These are phyloP conservation scores for Pogonocherus hispidulus DNA, from an alignment of 2,888 invertebrate genomes.

Conservation along the genomic window DNA sequence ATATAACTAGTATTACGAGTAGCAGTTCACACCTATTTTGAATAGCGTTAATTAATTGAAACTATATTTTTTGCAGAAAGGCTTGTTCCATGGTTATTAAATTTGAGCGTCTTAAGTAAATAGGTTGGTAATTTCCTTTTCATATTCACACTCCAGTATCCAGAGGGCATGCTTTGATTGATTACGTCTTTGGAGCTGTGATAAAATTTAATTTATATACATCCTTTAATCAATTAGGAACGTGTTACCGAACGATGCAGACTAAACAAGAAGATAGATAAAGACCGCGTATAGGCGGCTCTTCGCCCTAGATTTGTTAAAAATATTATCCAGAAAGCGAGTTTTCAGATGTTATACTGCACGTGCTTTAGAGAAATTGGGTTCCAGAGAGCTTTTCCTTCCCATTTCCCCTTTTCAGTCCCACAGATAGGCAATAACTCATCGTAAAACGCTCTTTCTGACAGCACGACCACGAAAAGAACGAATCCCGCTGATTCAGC, in stretches of 20 bases:
- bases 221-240: slow-evolving; percentile 30
- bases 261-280: slow-evolving; percentile 33
- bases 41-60: too few species aligned
- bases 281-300: slow-evolving; percentile 34
- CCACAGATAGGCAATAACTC: slow-evolving; percentile 68
- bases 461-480: slow-evolving; percentile 63
- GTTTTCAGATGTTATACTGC: slow-evolving; percentile 35
- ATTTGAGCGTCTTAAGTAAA: slow-evolving; percentile 18
- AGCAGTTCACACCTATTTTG: too few species aligned
- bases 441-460: slow-evolving; percentile 62
- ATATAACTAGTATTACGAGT: too few species aligned
- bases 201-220: slow-evolving; percentile 33
- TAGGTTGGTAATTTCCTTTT: slow-evolving; percentile 30
- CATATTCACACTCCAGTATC: slow-evolving; percentile 30
- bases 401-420: slow-evolving; percentile 65
- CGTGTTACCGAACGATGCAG: slow-evolving; percentile 26
- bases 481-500: slow-evolving; percentile 71
- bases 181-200: slow-evolving; percentile 28
- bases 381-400: slow-evolving; percentile 63
- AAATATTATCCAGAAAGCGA: slow-evolving; percentile 36
- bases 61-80: too few species aligned
- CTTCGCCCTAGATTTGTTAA: slow-evolving; percentile 45
- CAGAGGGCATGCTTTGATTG: slow-evolving; percentile 31
- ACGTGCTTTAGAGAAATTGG: slow-evolving; percentile 58
- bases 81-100: slow-evolving; percentile 17